phyloP scores from a whole-genome alignment of 2,888 invertebrate species.

The Dexiosoma caninum region DNA sequence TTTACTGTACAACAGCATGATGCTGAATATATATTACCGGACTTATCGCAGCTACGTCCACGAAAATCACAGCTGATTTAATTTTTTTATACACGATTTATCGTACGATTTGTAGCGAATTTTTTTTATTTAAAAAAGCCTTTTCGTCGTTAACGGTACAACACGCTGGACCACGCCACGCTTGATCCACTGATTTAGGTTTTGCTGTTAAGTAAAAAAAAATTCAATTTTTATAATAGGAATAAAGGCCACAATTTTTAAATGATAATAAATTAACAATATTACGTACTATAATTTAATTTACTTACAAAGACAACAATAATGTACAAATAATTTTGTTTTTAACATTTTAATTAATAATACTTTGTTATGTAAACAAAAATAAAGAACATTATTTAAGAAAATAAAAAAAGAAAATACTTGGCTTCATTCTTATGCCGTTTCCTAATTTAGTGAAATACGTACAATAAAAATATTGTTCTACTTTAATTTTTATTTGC shows the following conservation, averaged over 20 bases:
- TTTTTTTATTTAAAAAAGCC: no score
- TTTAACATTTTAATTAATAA: not conserved
- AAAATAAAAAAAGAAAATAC: no score
- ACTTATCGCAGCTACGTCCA: no score
- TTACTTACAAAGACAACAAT: constrained; percentile 7
- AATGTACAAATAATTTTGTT: not conserved
- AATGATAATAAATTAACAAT: constrained; percentile 31
- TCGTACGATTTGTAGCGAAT: no score
- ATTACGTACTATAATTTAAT: not conserved
- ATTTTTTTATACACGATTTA: no score
- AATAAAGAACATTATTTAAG: not conserved
- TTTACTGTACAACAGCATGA: no score
- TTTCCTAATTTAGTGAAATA: not conserved
- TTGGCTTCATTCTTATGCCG: constrained; percentile 37
- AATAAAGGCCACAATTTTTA: constrained; percentile 59
- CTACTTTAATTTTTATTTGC: constrained; percentile 34
- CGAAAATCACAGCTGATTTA: no score
- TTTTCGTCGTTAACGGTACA: no score
- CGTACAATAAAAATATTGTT: constrained; percentile 51
- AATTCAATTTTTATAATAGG: not conserved
- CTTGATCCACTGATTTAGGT: no score
- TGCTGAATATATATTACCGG: no score
- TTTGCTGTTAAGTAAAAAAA: not conserved
- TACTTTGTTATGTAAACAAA: constrained; percentile 15
- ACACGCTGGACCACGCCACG: no score